Percentiles rank a stretch among this genome's conserved stretches.
Evolutionary conservation across 2,797 vertebrate species (phyloP).

Genomic region (Chiroxiphia lanceolata): DNA sequence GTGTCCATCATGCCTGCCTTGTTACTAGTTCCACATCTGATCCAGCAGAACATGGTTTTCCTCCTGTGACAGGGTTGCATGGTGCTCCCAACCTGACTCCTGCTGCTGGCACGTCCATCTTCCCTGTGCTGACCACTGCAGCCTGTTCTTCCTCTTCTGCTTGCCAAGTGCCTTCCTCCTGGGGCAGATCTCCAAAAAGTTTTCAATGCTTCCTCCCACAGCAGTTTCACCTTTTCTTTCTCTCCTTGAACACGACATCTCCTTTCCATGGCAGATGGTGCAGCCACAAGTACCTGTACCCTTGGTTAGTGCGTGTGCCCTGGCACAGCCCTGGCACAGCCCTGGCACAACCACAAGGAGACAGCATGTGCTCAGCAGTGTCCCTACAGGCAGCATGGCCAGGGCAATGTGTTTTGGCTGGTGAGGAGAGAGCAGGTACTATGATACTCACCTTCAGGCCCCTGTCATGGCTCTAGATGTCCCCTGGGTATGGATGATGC

Average conservation of each 20-base stretch:
- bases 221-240: not conserved
- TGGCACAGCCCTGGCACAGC: rapidly evolving
- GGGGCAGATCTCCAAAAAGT: not conserved
- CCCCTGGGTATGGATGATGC: not conserved
- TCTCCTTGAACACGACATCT: not conserved
- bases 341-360: not conserved
- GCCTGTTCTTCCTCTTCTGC: not conserved
- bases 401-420: not conserved
- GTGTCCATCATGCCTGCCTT: not conserved
- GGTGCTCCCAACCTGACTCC: not conserved
- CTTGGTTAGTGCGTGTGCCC: rapidly evolving
- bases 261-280: rapidly evolving
- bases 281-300: rapidly evolving
- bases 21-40: not conserved
- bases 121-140: not conserved
- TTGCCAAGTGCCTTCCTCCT: rapidly evolving
- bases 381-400: not conserved
- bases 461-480: not conserved
- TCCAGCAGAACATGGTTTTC: not conserved
- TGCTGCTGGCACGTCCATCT: not conserved
- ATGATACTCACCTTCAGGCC: not conserved
- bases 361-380: not conserved
- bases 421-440: not conserved
- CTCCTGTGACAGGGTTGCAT: not conserved
- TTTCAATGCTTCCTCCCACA: rapidly evolving